These are phyloP conservation scores for Chloroceryle aenea DNA, from an alignment of 2,113 vertebrate genomes.

Conservation along the genomic window DNA sequence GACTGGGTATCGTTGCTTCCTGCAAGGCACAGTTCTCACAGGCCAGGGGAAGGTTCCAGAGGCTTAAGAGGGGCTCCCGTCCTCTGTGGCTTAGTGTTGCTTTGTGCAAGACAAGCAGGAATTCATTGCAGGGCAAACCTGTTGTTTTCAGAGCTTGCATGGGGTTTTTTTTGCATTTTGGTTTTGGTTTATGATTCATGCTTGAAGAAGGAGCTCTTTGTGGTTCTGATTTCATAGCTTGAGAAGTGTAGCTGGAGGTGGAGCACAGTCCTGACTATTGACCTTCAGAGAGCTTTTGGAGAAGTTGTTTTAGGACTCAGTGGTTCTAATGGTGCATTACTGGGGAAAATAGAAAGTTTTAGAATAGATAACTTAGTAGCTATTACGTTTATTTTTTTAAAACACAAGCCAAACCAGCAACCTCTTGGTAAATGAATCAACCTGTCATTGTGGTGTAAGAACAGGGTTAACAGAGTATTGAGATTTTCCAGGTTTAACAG, in stretches of 20 bases:
- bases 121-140: not conserved
- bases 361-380: not conserved
- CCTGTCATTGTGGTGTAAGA: not conserved
- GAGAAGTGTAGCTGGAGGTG: not conserved
- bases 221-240: not conserved
- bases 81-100: accelerated
- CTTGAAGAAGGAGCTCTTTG: not conserved
- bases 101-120: not conserved
- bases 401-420: not conserved
- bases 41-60: not conserved
- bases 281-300: not conserved
- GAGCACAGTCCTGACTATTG: not conserved
- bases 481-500: not conserved
- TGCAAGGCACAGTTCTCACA: accelerated
- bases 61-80: accelerated
- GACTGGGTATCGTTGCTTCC: not conserved
- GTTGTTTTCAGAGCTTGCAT: not conserved
- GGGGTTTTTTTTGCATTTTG: too few species aligned
- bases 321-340: not conserved
- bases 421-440: not conserved
- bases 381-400: not conserved
- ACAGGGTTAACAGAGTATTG: not conserved
- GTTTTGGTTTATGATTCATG: not conserved
- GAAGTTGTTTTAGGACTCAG: not conserved
- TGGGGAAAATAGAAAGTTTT: not conserved